These are phyloP conservation scores for Cottus gobio DNA, from an alignment of 2,113 vertebrate species.

Conservation along the genomic window DNA sequence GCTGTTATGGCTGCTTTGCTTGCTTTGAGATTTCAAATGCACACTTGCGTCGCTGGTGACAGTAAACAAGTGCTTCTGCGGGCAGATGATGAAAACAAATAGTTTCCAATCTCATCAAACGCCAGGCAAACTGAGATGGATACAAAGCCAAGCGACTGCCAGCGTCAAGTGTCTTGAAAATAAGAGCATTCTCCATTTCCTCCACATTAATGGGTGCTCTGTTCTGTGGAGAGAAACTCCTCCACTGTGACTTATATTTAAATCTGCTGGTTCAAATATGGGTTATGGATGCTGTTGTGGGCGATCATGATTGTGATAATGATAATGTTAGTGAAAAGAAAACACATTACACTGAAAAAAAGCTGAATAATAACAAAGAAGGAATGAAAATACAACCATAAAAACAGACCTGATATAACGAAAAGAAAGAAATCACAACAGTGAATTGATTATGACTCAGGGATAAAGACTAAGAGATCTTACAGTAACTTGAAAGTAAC, in stretches of 20 bases:
- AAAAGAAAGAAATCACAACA: neutral
- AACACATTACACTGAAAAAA: neutral
- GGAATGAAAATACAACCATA: neutral
- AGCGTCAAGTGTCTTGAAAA: constrained; percentile 14
- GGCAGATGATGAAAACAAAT: constrained; percentile 65
- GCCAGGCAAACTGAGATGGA: constrained; percentile 20
- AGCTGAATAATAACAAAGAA: neutral
- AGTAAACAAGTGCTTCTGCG: constrained; percentile 60
- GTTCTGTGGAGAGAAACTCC: neutral
- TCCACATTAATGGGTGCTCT: neutral
- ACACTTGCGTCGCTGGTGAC: constrained; percentile 31
- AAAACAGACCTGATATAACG: neutral
- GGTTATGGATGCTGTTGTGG: constrained; percentile 2
- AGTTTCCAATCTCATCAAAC: constrained; percentile 64
- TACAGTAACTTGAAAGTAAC: neutral
- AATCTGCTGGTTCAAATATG: constrained; percentile 13
- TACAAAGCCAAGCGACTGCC: constrained; percentile 36
- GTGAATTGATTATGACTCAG: neutral
- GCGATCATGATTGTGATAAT: neutral
- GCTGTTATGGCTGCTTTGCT: constrained; percentile 55
- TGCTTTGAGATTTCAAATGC: constrained; percentile 62
- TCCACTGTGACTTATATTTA: constrained; percentile 5
- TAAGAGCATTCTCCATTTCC: constrained; percentile 27
- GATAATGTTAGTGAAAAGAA: neutral
- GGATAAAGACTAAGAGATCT: neutral